A percentile compares a stretch with the other conserved stretches of the same genome.
These are phyloP conservation scores for Aporophyla lueneburgensis DNA, from an alignment of 2,888 invertebrate species.

Conservation along the genomic window DNA sequence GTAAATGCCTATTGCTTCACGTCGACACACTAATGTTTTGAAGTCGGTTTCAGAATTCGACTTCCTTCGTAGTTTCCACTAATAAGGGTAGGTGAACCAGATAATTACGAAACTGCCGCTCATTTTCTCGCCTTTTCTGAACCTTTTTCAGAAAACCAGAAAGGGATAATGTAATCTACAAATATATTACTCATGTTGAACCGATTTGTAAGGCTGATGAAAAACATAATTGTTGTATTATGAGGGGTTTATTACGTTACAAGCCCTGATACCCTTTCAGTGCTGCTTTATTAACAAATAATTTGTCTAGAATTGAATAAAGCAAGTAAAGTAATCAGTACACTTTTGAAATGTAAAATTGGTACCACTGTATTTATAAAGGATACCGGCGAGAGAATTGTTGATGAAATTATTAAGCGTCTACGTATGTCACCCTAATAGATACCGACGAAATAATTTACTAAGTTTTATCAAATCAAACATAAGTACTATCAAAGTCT, in stretches of 20 bases:
- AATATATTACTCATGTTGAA: constrained; percentile 49
- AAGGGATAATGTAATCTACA: constrained; percentile 58
- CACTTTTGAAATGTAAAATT: too few relatives aligned
- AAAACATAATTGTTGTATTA: constrained; percentile 57
- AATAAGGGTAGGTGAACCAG: constrained; percentile 16
- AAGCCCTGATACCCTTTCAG: constrained; percentile 26
- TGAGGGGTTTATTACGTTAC: constrained; percentile 55
- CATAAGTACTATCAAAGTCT: too few relatives aligned
- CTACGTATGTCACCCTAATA: too few relatives aligned
- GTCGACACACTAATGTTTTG: constrained; percentile 18
- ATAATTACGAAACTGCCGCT: constrained; percentile 50
- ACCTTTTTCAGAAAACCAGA: constrained; percentile 43
- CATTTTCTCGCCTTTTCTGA: constrained; percentile 40
- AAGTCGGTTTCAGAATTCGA: constrained; percentile 16
- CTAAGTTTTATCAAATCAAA: too few relatives aligned
- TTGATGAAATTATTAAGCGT: too few relatives aligned
- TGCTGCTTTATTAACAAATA: constrained; percentile 22
- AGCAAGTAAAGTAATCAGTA: too few relatives aligned
- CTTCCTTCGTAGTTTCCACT: constrained; percentile 20
- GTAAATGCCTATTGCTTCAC: constrained; percentile 10
- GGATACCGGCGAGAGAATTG: too few relatives aligned
- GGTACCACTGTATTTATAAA: too few relatives aligned
- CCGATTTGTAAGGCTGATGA: constrained; percentile 54
- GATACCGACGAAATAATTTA: too few relatives aligned
- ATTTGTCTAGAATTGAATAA: constrained; percentile 9